Conservation (phyloP, 2,113 vertebrate species). For the Megalops atlanticus region DNA sequence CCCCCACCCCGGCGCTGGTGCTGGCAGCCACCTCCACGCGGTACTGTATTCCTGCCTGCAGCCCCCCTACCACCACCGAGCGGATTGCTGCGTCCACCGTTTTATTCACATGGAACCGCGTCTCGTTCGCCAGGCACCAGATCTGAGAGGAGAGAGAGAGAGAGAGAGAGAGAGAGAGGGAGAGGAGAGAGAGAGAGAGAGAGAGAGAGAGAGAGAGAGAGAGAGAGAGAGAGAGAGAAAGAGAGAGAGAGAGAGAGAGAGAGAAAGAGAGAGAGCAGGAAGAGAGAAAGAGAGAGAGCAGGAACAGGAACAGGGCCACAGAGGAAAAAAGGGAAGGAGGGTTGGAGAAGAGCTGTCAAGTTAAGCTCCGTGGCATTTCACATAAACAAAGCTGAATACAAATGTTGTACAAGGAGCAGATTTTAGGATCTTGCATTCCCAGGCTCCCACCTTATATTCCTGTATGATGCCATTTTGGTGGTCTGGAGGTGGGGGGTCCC, state of each 20-base stretch:
- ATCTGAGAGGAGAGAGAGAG: conserved; percentile 68
- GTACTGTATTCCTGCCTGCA: conserved; percentile 89
- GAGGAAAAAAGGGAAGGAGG: not conserved
- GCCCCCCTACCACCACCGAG: conserved; percentile 86
- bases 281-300: not conserved
- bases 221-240: not conserved
- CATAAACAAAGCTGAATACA: too few species aligned
- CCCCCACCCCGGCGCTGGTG: conserved; percentile 88
- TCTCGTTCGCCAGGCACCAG: conserved; percentile 94
- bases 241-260: too few species aligned
- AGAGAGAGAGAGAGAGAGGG: not conserved
- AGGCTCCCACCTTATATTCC: conserved; percentile 71
- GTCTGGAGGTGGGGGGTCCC: conserved; percentile 93
- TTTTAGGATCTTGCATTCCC: not conserved
- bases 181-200: conserved; percentile 8
- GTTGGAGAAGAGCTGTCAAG: too few species aligned
- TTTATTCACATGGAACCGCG: conserved; percentile 91
- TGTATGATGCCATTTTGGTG: conserved; percentile 98
- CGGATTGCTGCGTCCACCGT: conserved; percentile 90
- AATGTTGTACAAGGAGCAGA: too few species aligned
- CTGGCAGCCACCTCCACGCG: conserved; percentile 89
- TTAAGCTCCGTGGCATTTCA: too few species aligned
- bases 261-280: not conserved
- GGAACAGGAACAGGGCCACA: not conserved
- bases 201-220: not conserved